phyloP scores from a whole-genome alignment of 1,140 invertebrate genomes.

The Drosophila sp. region DNA sequence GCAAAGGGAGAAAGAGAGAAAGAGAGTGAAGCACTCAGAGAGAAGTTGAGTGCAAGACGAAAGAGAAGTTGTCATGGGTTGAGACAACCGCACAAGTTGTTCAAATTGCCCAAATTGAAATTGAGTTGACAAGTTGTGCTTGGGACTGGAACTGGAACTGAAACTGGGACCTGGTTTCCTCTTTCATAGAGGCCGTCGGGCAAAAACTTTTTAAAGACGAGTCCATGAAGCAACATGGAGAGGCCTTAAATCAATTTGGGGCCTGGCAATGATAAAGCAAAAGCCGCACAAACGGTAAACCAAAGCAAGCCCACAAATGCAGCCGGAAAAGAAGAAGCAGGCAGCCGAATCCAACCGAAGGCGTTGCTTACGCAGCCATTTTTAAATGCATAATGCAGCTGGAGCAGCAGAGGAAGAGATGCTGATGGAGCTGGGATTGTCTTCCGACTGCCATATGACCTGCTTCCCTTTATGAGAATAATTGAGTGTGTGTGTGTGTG shows the following conservation, averaged over 20 bases:
- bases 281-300: constrained; percentile 50
- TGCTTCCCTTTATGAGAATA: constrained; percentile 23
- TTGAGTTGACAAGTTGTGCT: constrained; percentile 80
- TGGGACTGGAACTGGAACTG: constrained; percentile 50
- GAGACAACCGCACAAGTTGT: constrained; percentile 75
- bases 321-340: not conserved
- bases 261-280: constrained; percentile 48
- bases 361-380: constrained; percentile 75
- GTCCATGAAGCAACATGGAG: not conserved
- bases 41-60: constrained; percentile 11
- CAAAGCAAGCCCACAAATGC: constrained; percentile 63
- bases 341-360: constrained; percentile 35
- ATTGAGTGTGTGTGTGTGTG: constrained; percentile 35
- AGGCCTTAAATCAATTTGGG: constrained; percentile 73
- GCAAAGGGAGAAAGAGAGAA: constrained; percentile 4
- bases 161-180: constrained; percentile 42
- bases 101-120: constrained; percentile 83
- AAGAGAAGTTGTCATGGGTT: constrained; percentile 34
- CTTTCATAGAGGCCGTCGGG: not conserved
- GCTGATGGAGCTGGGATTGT: constrained; percentile 1
- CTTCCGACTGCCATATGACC: constrained; percentile 41
- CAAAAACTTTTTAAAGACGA: not conserved
- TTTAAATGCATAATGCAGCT: constrained; percentile 75
- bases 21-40: constrained; percentile 25
- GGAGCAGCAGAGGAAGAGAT: constrained; percentile 5